Evolutionary conservation across 2,888 invertebrate genomes (phyloP), one percentile per base, ranked within the genome.

Genomic region (Pollenia griseotomentosa): DNA sequence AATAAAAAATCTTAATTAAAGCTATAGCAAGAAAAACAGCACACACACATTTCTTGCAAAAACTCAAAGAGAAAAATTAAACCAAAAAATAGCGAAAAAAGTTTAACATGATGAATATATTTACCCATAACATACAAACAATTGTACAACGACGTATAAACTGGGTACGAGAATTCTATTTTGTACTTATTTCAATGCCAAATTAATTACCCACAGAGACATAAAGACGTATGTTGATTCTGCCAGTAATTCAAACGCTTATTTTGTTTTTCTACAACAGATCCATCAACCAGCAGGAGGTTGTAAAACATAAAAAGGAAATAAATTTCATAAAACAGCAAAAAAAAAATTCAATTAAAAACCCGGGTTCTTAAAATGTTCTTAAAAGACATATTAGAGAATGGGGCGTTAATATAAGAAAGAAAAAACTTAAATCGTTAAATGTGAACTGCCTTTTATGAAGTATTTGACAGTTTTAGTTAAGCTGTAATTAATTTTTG

Each of bases 121-220:
- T 70, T 40, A 33, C 68, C 16, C 16, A 53, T 9, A 11, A 40
- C 12, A 8, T 42, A 14, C 33, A 40, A 9, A 40, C n/a, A 33
- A 33, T 6, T 33, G 33, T 33, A 33, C 5, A 33, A 33, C 33
- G 6, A 33, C 33, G 33, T 33, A 33, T 33, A 33, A 33, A 33
- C 33, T 33, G 33, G 6, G 42, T 53, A 42, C 14, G 33, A 42
- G 16, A 16, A 2, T n/a, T 42, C 9, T 14, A 63, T 63, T 19
- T 73, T 57, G 40, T 19, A 23, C 8, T 12, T 12, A 59, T 68
- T 63, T 75, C 74, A 75, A 75, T 75, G 63, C 51, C 74, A 75
- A 71, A 61, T 70, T 80, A 80, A 80, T 80, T 80, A 71, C 51
- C 81, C 73, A 73, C 63, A 73, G 55, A 81, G 57, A 40, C 48